A percentile compares a stretch with the other conserved stretches of the same genome.
phyloP scores from a whole-genome alignment of 30 jellyfish, hydroid and myxozoan species.

The Turritopsis dohrnii region DNA sequence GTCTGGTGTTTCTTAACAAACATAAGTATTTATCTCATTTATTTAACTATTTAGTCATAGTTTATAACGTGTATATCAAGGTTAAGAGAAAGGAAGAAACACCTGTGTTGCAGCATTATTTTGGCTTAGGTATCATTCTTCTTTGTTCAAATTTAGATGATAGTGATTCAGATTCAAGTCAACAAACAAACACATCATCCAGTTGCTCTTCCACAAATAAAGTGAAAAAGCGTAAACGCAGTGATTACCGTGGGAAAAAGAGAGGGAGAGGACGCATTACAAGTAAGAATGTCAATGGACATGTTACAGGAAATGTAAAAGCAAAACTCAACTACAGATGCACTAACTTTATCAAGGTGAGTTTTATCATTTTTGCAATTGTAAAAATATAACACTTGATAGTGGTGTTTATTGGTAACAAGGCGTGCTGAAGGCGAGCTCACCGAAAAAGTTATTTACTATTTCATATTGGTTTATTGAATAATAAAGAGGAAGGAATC shows the following conservation, averaged over 20 bases:
- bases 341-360: constrained; percentile 83
- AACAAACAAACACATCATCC: constrained; percentile 14
- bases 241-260: neutral
- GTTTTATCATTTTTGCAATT: neutral
- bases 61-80: no score
- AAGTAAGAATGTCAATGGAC: neutral
- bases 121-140: no score
- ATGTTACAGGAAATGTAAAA: neutral
- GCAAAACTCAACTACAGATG: constrained; percentile 64
- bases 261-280: constrained; percentile 1
- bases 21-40: no score
- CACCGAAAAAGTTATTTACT: no score
- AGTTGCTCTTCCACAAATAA: neutral
- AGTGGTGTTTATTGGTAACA: no score
- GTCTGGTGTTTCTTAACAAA: no score
- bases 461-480: no score
- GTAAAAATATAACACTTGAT: neutral
- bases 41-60: no score
- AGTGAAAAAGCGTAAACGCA: neutral
- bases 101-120: no score
- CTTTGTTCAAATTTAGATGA: neutral
- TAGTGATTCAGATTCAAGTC: constrained; percentile 12
- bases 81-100: no score
- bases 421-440: no score
- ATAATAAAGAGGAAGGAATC: no score